These are phyloP conservation scores for Platerodrilus igneus DNA, from an alignment of 2,888 invertebrate genomes.

Conservation along the genomic window DNA sequence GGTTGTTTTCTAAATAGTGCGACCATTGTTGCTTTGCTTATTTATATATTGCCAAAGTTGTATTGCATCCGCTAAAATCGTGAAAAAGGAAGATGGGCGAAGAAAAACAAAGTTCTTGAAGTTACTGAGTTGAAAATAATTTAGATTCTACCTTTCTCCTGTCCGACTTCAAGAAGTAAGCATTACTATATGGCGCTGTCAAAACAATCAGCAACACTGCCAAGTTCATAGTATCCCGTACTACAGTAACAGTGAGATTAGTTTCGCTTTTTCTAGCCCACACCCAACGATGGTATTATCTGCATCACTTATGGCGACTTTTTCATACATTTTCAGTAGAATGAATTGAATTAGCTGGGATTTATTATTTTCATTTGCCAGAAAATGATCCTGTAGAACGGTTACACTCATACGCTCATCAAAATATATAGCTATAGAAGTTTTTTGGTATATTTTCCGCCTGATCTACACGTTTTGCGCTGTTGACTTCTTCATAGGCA, in stretches of 20 bases:
- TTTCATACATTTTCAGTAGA: too few relatives aligned
- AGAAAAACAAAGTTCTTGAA: background rate
- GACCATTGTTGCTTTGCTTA: background rate
- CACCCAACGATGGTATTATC: too few relatives aligned
- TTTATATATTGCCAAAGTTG: conserved; percentile 1
- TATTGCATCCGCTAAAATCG: conserved; percentile 3
- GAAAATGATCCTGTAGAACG: conserved; percentile 13
- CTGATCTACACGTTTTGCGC: conserved; percentile 22
- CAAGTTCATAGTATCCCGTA: too few relatives aligned
- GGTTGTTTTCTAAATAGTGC: too few relatives aligned
- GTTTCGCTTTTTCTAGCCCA: too few relatives aligned
- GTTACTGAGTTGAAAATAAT: conserved; percentile 5
- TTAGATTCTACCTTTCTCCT: conserved; percentile 1
- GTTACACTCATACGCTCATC: conserved; percentile 12
- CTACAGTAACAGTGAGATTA: too few relatives aligned
- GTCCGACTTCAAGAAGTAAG: too few relatives aligned
- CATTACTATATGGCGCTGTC: too few relatives aligned
- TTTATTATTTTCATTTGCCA: conserved; percentile 8
- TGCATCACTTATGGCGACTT: too few relatives aligned
- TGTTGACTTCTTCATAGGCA: conserved; percentile 14
- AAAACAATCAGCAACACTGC: too few relatives aligned
- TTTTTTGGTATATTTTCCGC: conserved; percentile 17
- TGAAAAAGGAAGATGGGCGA: conserved; percentile 1
- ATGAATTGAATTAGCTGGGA: too few relatives aligned
- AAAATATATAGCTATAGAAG: too few relatives aligned